Percentiles rank a stretch among this genome's conserved stretches.
These are phyloP conservation scores for Scomber scombrus DNA, from an alignment of 2,113 vertebrate genomes.

Conservation along the genomic window DNA sequence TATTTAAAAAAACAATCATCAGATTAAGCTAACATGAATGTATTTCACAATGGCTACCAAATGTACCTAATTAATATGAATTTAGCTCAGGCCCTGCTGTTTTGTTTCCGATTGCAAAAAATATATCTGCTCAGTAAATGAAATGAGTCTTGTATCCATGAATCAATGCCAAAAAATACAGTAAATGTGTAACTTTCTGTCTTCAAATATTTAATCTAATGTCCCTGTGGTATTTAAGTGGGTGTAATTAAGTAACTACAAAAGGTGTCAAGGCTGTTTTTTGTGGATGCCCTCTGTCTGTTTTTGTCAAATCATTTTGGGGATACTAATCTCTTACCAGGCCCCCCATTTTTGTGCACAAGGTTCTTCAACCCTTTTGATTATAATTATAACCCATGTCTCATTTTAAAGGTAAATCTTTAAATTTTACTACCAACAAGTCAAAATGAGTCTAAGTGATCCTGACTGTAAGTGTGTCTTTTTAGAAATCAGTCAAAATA, in stretches of 20 bases:
- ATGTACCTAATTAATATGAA: not conserved
- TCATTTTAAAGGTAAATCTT: too few species aligned
- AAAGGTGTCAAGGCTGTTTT: slow-evolving; percentile 4
- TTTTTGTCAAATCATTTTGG: not conserved
- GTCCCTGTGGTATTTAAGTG: not conserved
- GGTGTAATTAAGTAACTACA: not conserved
- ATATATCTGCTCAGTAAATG: not conserved
- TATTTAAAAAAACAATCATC: slow-evolving; percentile 2
- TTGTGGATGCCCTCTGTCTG: not conserved
- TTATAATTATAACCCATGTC: too few species aligned
- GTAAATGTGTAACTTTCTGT: not conserved
- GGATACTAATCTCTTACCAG: not conserved
- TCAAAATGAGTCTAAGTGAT: too few species aligned
- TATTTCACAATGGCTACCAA: not conserved
- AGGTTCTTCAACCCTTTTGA: too few species aligned
- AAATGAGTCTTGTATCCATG: not conserved
- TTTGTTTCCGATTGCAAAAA: not conserved
- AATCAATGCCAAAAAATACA: not conserved
- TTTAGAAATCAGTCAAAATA: not conserved
- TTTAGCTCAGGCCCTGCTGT: not conserved
- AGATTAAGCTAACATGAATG: not conserved
- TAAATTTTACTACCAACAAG: too few species aligned
- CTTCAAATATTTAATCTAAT: not conserved
- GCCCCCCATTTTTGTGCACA: too few species aligned
- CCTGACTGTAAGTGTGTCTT: not conserved